These are phyloP conservation scores for Anoplolepis gracilipes DNA, from an alignment of 1,140 invertebrate species.

Conservation along the genomic window DNA sequence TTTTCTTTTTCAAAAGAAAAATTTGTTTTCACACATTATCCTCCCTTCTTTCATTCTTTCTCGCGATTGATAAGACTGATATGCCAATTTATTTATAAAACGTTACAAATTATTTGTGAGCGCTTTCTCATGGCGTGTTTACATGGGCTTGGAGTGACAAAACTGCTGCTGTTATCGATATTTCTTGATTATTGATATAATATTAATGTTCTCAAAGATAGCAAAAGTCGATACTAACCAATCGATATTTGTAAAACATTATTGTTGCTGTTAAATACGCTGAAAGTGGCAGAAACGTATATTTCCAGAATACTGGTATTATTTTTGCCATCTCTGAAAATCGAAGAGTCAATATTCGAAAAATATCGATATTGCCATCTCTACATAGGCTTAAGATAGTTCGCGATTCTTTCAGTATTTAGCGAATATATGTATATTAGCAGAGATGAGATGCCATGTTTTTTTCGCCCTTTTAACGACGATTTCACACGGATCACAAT, in stretches of 20 bases:
- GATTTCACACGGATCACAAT: slow-evolving; percentile 48
- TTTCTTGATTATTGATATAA: slow-evolving; percentile 9
- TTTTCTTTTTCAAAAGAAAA: slow-evolving; percentile 58
- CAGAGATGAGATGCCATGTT: slow-evolving; percentile 21
- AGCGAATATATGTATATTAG: slow-evolving; percentile 6
- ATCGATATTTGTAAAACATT: slow-evolving; percentile 13
- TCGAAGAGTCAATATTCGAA: background rate
- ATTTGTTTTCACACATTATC: slow-evolving; percentile 7
- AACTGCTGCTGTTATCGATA: background rate
- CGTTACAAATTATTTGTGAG: slow-evolving; percentile 78
- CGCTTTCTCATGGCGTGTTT: slow-evolving; percentile 60
- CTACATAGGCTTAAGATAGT: slow-evolving; percentile 7
- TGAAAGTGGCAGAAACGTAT: slow-evolving; percentile 12
- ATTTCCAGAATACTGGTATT: background rate
- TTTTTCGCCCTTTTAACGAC: slow-evolving; percentile 16
- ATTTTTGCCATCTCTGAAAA: slow-evolving; percentile 7
- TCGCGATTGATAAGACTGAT: slow-evolving; percentile 78
- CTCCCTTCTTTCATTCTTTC: background rate
- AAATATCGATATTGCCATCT: slow-evolving; percentile 43
- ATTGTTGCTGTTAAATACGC: background rate
- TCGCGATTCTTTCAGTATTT: slow-evolving; percentile 13
- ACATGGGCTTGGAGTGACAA: slow-evolving; percentile 31
- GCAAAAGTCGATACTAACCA: background rate
- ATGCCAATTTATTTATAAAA: slow-evolving; percentile 84
- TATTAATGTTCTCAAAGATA: slow-evolving; percentile 5